These are phyloP conservation scores for Drymonia ruficornis DNA, from an alignment of 2,888 invertebrate genomes.

Conservation along the genomic window DNA sequence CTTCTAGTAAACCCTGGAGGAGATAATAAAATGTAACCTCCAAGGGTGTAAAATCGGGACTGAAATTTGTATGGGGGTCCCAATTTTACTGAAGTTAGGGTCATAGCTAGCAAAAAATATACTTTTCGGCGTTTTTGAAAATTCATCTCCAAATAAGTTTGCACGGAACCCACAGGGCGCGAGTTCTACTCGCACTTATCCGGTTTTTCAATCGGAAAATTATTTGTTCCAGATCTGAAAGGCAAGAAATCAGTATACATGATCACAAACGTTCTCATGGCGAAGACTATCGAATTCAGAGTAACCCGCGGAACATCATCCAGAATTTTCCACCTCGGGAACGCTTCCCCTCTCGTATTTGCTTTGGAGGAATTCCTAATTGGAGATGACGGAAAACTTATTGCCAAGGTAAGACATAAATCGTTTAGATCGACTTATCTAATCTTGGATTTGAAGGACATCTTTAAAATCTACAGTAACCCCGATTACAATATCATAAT, in stretches of 20 bases:
- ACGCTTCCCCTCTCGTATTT: constrained; percentile 77
- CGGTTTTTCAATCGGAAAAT: neutral
- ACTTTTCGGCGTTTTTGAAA: no score
- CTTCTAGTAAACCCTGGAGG: no score
- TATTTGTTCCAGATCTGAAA: constrained; percentile 64
- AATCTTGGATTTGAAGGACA: neutral
- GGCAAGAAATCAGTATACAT: constrained; percentile 79
- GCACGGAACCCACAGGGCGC: no score
- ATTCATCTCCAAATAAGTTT: no score
- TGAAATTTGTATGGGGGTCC: no score
- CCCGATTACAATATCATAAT: neutral
- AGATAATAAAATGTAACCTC: no score
- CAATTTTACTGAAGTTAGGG: no score
- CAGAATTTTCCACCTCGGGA: constrained; percentile 81
- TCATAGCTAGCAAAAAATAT: no score
- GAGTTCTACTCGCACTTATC: no score
- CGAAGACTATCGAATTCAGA: constrained; percentile 81
- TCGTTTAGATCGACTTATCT: neutral
- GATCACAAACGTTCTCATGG: constrained; percentile 79
- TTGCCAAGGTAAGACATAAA: constrained; percentile 63
- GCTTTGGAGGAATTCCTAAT: constrained; percentile 74
- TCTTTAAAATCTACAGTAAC: neutral
- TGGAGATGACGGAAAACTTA: constrained; percentile 74
- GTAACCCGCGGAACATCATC: constrained; percentile 77
- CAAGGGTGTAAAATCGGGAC: no score